Evolutionary conservation across 2,888 invertebrate genomes (phyloP), one percentile per base, ranked within the genome.

Genomic region (Hydrotaea diabolus): DNA sequence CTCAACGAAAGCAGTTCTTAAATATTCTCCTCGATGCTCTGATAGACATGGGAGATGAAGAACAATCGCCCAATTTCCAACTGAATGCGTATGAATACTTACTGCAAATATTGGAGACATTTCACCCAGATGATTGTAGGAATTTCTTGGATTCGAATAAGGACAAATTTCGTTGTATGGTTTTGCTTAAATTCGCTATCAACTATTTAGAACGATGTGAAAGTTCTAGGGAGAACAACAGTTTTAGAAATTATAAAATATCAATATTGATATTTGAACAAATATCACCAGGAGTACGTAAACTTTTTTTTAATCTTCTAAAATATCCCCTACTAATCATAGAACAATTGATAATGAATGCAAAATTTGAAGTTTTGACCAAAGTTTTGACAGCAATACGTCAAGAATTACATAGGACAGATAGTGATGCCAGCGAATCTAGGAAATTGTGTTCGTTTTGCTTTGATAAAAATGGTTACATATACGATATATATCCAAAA

Each of bases 261-360:
- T 95, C 96, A 15, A 90, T 96, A n/a, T 94, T 94, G 88, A 95
- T 96, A 81, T 93, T 96, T 89, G 92, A 94, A 0, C 94, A 94
- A 88, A 93, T 96, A 76, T 93, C 94, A 7, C 77, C 88, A 0
- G 93, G 92, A 62, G 94, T 95, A 89, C 94, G 94, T 76, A 92
- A 93, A 19, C 92, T 94, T 49, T 94, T 96, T 83, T 94, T 95
- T 91, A 94, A 94, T 86, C 90, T 96, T 23, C 93, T 96, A 21
- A 94, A 94, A 66, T 94, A 94, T 86, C 98, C 98, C 0, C 90
- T 96, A 55, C 92, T 96, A 3, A 95, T 98, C 89, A 93, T 98
- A 9, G 98, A 98, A 90, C 96, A 97, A 90, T 93, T 97, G 75
- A 91, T 98, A 13, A 97, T 98, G 97, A 97, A 98, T 89, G 95